These are phyloP conservation scores for Battus philenor DNA, from an alignment of 1,140 invertebrate species.

Conservation along the genomic window DNA sequence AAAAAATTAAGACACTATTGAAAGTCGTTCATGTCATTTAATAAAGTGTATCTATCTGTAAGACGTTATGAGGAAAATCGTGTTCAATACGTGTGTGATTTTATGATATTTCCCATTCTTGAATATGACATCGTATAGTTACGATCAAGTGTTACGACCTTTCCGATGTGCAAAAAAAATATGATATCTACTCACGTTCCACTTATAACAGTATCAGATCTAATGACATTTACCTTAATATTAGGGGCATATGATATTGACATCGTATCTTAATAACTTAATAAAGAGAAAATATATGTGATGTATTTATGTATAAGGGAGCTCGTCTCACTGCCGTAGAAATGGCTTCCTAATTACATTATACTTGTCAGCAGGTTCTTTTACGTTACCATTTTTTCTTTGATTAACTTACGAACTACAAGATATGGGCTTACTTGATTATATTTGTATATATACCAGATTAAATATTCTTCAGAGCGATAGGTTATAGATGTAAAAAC, in stretches of 20 bases:
- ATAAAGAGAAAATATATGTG: conserved; percentile 17
- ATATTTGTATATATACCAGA: too few relatives aligned
- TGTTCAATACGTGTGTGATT: conserved; percentile 56
- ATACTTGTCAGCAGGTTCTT: not conserved
- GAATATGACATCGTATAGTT: conserved; percentile 50
- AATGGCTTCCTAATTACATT: conserved; percentile 9
- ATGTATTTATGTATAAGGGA: conserved; percentile 16
- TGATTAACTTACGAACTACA: too few relatives aligned
- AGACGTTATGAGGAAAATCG: conserved; percentile 36
- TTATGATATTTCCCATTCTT: conserved; percentile 55
- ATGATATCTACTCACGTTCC: conserved; percentile 35
- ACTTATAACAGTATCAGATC: conserved; percentile 33
- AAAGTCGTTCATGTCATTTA: too few relatives aligned
- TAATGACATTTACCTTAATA: conserved; percentile 56
- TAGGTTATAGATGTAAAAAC: too few relatives aligned
- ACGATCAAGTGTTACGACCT: conserved; percentile 51
- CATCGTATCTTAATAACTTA: conserved; percentile 25
- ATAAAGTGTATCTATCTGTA: too few relatives aligned
- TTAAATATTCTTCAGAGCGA: too few relatives aligned
- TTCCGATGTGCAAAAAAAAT: conserved; percentile 36
- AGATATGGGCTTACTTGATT: too few relatives aligned
- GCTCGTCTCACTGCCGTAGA: not conserved
- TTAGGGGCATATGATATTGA: conserved; percentile 28
- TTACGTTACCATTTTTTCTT: not conserved
- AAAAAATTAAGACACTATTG: too few relatives aligned